A percentile compares a stretch with the other conserved stretches of the same genome.
phyloP scores from a whole-genome alignment of 2,113 vertebrate genomes.

The Sorex araneus region DNA sequence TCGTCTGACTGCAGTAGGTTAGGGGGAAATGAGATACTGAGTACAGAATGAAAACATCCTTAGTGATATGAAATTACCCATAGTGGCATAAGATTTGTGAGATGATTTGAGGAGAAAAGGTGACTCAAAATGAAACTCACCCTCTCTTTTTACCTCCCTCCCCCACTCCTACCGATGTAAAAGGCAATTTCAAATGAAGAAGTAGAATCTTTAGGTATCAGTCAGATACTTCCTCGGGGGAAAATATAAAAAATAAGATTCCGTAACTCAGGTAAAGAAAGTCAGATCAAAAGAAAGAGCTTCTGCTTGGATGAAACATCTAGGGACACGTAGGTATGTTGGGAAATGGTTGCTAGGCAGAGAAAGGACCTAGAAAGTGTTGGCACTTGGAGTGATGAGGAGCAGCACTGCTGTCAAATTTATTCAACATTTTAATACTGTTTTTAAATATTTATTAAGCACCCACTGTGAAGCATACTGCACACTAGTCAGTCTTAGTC shows the following conservation, averaged over 20 bases:
- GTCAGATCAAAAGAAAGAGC: not conserved
- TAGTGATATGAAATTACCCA: constrained; percentile 9
- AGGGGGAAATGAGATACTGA: not conserved
- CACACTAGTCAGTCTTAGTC: constrained; percentile 55
- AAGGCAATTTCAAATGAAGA: constrained; percentile 2
- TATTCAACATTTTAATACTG: constrained; percentile 72
- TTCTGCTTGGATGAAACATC: constrained; percentile 13
- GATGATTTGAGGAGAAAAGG: not conserved
- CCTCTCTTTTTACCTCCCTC: not conserved
- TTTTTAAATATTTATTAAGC: constrained; percentile 81
- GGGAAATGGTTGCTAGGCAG: constrained; percentile 67
- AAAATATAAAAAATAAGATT: constrained; percentile 23
- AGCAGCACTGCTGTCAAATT: constrained; percentile 62
- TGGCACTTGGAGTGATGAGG: constrained; percentile 54
- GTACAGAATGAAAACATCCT: constrained; percentile 35
- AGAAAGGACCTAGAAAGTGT: constrained; percentile 56
- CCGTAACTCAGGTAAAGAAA: constrained; percentile 31
- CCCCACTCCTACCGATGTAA: not conserved
- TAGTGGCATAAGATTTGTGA: not conserved
- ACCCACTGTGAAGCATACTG: constrained; percentile 24
- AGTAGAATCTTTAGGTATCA: not conserved
- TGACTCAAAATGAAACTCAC: not conserved
- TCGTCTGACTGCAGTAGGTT: not conserved
- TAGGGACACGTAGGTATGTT: not conserved
- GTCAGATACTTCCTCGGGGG: not conserved